Evolutionary conservation across 1,140 invertebrate genomes (phyloP).

Genomic region (Leptonema lineaticorne): DNA sequence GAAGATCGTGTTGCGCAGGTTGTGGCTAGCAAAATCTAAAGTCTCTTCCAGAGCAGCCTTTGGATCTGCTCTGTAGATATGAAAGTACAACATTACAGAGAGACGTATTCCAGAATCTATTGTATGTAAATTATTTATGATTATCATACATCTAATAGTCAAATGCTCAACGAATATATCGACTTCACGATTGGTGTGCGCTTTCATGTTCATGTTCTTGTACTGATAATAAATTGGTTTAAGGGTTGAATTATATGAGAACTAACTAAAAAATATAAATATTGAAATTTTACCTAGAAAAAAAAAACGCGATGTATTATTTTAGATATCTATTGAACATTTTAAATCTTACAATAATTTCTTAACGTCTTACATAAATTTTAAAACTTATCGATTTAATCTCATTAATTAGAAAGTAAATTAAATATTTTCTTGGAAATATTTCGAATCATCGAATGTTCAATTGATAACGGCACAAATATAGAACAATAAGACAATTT

Average conservation of each 20-base stretch:
- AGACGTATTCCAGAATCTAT: slow-evolving; percentile 32
- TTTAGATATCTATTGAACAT: too few species aligned
- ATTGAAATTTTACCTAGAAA: too few species aligned
- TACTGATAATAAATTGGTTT: background rate
- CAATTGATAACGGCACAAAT: background rate
- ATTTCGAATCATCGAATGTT: background rate
- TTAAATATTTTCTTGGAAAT: too few species aligned
- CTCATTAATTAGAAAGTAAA: too few species aligned
- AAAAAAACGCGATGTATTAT: too few species aligned
- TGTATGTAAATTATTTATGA: slow-evolving; percentile 36
- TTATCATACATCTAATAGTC: slow-evolving; percentile 33
- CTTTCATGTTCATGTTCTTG: background rate
- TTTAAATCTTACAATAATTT: too few species aligned
- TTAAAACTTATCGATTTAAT: too few species aligned
- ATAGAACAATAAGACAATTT: background rate
- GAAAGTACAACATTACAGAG: background rate
- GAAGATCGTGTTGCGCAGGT: background rate
- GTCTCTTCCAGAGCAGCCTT: background rate
- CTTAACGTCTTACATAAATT: too few species aligned
- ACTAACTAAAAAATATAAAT: background rate
- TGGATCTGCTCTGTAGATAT: slow-evolving; percentile 13
- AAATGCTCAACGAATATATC: slow-evolving; percentile 19
- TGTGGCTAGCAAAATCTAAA: background rate
- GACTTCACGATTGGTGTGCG: slow-evolving; percentile 15
- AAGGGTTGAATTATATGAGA: background rate